Base-by-base conservation (phyloP, 2,888 invertebrate species). In the Andricus quercusramuli region DNA sequence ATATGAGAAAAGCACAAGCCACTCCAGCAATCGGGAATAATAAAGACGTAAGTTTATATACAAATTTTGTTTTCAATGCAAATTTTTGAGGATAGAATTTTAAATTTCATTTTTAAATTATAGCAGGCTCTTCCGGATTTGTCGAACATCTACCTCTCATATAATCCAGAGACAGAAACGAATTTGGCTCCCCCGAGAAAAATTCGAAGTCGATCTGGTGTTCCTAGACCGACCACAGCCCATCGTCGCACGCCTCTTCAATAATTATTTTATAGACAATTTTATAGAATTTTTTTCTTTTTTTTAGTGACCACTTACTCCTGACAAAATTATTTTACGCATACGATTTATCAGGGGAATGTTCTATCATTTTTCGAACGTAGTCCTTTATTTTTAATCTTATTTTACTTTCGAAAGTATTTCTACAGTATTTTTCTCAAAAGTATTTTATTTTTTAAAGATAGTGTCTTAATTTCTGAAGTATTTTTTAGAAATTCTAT, bases 1-100 rank as follows among this genome's bases (percentile, higher is more conserved):
- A 99, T 92, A 99, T 99, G 98, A 94, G 96, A 81, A 97, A 97
- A 91, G 94, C 93, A 13, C 93, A 94, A 85, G 87, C 88, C 9
- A 84, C 88, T 25, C 86, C 90, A 77, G 83, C 90, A 15, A 85
- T 88, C 47, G 91, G 89, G 78, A 89, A 84, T 81, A 89, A 88
- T 51, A 91, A 90, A 87, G 92, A 93, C 83, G 92, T 92, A 85
- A 86, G 89, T 87, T 79, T 64, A 79, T 64, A 66, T 74, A 44
- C 80, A 77, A 25, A 25, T 47, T 20, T 56, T 84, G 32, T 41
- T 77, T 22, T 13, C 65, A 11, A 29, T 32, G 59, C 9, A 25
- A 78, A 32, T 13, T 41, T 64, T 41, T 37, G 47, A 41, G n/a
- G 32, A 32, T 22, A 67, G 11, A 44, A 68, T 56, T 22, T 17